A percentile compares a stretch with the other conserved stretches of the same genome.
Conservation (phyloP, 2,888 invertebrate species). For the Caradrina kadenii region DNA sequence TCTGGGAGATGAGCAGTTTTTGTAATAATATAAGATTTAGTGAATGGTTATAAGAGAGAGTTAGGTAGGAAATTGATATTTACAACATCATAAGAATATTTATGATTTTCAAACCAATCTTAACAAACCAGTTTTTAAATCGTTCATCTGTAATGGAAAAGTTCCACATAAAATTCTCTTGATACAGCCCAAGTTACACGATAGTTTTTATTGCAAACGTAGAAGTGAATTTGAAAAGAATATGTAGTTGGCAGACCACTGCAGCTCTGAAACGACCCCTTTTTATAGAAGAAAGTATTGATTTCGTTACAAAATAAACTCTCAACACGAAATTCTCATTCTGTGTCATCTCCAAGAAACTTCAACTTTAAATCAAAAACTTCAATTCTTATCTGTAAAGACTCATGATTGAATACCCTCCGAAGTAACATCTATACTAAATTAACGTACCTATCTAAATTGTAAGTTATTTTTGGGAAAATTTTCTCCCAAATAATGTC, state of each 20-base stretch:
- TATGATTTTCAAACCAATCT: not conserved
- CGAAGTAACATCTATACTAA: conserved; percentile 43
- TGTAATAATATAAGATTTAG: not conserved
- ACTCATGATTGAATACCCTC: conserved; percentile 37
- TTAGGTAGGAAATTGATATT: too few species aligned
- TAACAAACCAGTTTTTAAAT: not conserved
- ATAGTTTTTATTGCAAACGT: not conserved
- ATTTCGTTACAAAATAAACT: not conserved
- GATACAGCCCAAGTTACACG: too few species aligned
- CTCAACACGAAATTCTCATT: not conserved
- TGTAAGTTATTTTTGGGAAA: conserved; percentile 63
- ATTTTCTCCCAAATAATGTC: conserved; percentile 69
- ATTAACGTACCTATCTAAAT: conserved; percentile 58
- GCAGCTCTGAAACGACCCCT: not conserved
- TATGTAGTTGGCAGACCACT: not conserved
- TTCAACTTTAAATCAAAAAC: conserved; percentile 26
- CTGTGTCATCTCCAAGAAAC: conserved; percentile 1
- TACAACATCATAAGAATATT: too few species aligned
- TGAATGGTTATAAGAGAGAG: not conserved
- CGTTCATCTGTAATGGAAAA: not conserved
- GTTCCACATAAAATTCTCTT: not conserved
- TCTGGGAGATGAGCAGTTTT: conserved; percentile 11
- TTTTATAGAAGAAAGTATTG: not conserved
- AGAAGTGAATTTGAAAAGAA: not conserved
- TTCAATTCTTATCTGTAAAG: conserved; percentile 23